Conservation (phyloP, 2,113 vertebrate genomes). For the Pedetes capensis region DNA sequence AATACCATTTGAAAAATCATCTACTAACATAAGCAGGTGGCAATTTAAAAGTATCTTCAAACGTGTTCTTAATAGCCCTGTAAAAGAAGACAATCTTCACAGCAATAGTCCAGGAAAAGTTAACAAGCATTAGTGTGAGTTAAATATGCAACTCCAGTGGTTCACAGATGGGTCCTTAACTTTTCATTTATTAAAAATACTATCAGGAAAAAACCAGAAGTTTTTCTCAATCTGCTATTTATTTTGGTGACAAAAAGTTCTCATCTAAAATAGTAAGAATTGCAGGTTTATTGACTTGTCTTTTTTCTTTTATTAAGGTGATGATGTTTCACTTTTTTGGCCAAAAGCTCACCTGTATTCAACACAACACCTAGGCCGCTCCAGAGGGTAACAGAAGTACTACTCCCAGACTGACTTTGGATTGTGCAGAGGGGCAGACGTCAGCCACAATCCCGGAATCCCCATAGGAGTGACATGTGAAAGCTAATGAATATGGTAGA, state of each 20-base stretch:
- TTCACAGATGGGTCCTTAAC: background rate
- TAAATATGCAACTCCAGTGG: background rate
- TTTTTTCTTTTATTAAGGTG: constrained; percentile 4
- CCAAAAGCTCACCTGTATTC: background rate
- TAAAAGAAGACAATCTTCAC: background rate
- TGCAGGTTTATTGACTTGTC: background rate
- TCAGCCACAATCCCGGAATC: background rate
- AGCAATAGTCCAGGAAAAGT: too few species aligned
- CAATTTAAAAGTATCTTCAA: constrained; percentile 20
- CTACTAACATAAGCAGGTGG: background rate
- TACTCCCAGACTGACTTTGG: background rate
- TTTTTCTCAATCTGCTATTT: background rate
- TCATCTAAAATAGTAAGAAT: background rate
- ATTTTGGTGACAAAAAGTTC: background rate
- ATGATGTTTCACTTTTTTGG: background rate
- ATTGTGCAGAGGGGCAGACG: background rate
- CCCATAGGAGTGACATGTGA: background rate
- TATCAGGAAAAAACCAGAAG: background rate
- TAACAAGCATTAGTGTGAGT: background rate
- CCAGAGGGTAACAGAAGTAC: background rate
- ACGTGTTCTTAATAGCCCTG: background rate
- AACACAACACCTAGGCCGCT: background rate
- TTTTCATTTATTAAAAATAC: background rate
- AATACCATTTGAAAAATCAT: background rate
- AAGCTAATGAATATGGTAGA: background rate